These are phyloP conservation scores for Danio aesculapii DNA, from an alignment of 2,797 vertebrate genomes.

Conservation along the genomic window DNA sequence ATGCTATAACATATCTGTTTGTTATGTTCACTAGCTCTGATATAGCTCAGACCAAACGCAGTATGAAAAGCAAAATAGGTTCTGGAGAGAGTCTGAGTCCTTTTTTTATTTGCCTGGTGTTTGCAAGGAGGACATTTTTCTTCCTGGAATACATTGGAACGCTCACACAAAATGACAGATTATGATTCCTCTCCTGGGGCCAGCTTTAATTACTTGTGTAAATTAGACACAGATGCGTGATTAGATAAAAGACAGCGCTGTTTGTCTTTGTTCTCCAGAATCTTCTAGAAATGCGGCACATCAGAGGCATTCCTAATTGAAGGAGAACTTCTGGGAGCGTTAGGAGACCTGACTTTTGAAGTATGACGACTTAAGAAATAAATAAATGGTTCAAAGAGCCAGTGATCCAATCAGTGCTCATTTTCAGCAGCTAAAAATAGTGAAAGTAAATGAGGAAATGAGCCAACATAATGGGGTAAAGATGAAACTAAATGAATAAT, in stretches of 20 bases:
- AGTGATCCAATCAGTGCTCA: constrained; percentile 8
- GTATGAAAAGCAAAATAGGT: background rate
- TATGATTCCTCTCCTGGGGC: constrained; percentile 53
- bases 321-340: background rate
- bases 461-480: background rate
- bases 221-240: constrained; percentile 40
- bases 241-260: constrained; percentile 31
- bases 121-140: background rate
- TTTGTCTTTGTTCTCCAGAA: constrained; percentile 38
- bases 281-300: constrained; percentile 12
- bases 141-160: constrained; percentile 44
- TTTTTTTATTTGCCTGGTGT: background rate
- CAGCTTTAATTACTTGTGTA: constrained; percentile 52
- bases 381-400: constrained; percentile 7
- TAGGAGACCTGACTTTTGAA: background rate
- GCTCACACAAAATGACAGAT: constrained; percentile 54
- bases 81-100: background rate
- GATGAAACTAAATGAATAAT: background rate
- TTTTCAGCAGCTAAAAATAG: constrained; percentile 28
- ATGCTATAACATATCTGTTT: background rate
- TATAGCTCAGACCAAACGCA: background rate
- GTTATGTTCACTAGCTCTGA: background rate
- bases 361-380: constrained; percentile 11
- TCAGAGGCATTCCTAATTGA: background rate
- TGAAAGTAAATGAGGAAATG: background rate